Percentiles rank a stretch among this genome's conserved stretches.
These are phyloP conservation scores for Margarornis squamiger DNA, from an alignment of 2,797 vertebrate genomes.

Conservation along the genomic window DNA sequence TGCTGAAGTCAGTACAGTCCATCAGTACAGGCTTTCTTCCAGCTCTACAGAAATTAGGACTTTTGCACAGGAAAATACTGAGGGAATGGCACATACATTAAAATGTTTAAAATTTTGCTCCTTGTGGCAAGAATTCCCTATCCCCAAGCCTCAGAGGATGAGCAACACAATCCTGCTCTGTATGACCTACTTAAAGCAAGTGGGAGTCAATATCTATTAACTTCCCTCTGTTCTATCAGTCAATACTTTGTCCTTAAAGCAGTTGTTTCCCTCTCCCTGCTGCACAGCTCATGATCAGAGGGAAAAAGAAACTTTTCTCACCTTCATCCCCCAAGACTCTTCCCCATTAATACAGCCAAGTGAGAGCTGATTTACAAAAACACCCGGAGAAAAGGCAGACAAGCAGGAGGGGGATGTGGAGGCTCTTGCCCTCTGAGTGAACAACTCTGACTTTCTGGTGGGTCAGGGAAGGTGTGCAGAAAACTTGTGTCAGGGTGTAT, in stretches of 20 bases:
- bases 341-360: not conserved
- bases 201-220: constrained; percentile 34
- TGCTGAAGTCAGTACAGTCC: not conserved
- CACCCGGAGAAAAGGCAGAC: not conserved
- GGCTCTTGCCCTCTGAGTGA: accelerated
- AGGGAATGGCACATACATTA: not conserved
- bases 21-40: not conserved
- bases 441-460: not conserved
- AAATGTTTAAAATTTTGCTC: not conserved
- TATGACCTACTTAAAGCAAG: not conserved
- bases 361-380: not conserved
- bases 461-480: not conserved
- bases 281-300: not conserved
- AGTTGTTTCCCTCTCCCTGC: not conserved
- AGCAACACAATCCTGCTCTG: not conserved
- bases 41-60: not conserved
- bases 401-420: accelerated
- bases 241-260: constrained; percentile 14
- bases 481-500: not conserved
- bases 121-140: not conserved
- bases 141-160: not conserved
- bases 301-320: not conserved
- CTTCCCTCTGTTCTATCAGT: not conserved
- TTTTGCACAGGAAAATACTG: not conserved
- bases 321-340: accelerated